Conservation (phyloP, 2,113 vertebrate species). For the Circaetus gallicus region DNA sequence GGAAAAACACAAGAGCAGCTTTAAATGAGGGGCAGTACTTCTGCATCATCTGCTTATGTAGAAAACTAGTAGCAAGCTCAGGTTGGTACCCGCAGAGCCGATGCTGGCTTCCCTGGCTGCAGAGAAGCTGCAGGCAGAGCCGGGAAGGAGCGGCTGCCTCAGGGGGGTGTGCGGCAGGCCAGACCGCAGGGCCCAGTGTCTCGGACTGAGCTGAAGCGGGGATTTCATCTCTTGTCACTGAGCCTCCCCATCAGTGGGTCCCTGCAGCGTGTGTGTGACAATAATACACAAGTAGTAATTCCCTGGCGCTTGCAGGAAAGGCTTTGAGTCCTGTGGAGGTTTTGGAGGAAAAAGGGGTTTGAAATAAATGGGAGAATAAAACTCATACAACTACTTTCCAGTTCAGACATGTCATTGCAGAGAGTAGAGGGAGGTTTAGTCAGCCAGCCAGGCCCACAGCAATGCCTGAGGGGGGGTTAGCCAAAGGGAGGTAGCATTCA, state of each 20-base stretch:
- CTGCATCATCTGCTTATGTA: background rate
- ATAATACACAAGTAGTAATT: background rate
- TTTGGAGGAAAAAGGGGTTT: background rate
- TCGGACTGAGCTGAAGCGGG: background rate
- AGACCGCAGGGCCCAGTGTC: background rate
- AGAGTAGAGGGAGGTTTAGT: background rate
- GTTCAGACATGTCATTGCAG: background rate
- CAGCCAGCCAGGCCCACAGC: background rate
- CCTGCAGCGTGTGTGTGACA: background rate
- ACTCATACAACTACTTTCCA: background rate
- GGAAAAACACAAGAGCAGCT: background rate
- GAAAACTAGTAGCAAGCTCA: background rate
- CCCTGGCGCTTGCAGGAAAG: background rate
- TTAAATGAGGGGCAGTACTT: background rate
- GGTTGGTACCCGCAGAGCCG: fast-evolving
- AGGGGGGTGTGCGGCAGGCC: fast-evolving
- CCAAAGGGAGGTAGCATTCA: background rate
- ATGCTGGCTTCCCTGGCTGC: background rate
- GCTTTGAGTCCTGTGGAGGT: background rate
- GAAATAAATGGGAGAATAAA: background rate
- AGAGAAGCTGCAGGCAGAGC: background rate
- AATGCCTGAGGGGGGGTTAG: background rate
- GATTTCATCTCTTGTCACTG: background rate
- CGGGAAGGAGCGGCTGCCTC: background rate
- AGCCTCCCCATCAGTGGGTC: background rate